Percentiles rank a stretch among this genome's conserved stretches.
phyloP scores from a whole-genome alignment of 2,888 invertebrate genomes.

The Caradrina kadenii region DNA sequence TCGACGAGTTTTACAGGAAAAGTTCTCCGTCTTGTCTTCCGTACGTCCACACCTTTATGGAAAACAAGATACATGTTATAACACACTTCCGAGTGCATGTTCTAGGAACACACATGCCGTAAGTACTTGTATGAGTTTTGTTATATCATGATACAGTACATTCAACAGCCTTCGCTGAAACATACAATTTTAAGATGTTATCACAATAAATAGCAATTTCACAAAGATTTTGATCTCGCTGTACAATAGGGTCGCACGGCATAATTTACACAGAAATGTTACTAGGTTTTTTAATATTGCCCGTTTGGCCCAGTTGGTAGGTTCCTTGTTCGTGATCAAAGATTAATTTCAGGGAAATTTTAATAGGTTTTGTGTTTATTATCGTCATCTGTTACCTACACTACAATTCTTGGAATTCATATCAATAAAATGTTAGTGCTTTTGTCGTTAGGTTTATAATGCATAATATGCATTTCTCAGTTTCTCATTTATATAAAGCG shows the following conservation, averaged over 20 bases:
- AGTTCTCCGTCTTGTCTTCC: slow-evolving; percentile 21
- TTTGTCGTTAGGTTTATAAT: slow-evolving; percentile 22
- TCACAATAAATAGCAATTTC: slow-evolving; percentile 52
- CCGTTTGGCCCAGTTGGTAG: slow-evolving; percentile 43
- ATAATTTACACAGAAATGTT: slow-evolving; percentile 46
- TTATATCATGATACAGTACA: slow-evolving; percentile 35
- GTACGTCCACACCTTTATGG: slow-evolving; percentile 20
- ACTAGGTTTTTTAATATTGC: slow-evolving; percentile 41
- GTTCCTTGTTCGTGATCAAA: slow-evolving; percentile 54
- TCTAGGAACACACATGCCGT: slow-evolving; percentile 7
- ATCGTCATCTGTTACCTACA: slow-evolving; percentile 27
- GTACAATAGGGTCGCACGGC: slow-evolving; percentile 62
- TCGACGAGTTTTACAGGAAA: slow-evolving; percentile 8
- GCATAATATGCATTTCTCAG: neutral
- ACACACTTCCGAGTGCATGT: slow-evolving; percentile 49
- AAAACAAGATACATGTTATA: slow-evolving; percentile 24
- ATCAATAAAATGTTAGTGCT: slow-evolving; percentile 21
- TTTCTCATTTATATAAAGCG: neutral
- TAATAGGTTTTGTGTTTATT: slow-evolving; percentile 30
- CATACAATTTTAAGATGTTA: slow-evolving; percentile 51
- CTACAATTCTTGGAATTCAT: slow-evolving; percentile 36
- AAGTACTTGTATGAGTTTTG: slow-evolving; percentile 13
- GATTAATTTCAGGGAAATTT: slow-evolving; percentile 41
- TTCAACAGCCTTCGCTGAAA: slow-evolving; percentile 35
- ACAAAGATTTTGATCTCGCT: slow-evolving; percentile 56